Evolutionary conservation across 2,888 invertebrate species (phyloP).

Genomic region (Thysanoteuthis rhombus): DNA sequence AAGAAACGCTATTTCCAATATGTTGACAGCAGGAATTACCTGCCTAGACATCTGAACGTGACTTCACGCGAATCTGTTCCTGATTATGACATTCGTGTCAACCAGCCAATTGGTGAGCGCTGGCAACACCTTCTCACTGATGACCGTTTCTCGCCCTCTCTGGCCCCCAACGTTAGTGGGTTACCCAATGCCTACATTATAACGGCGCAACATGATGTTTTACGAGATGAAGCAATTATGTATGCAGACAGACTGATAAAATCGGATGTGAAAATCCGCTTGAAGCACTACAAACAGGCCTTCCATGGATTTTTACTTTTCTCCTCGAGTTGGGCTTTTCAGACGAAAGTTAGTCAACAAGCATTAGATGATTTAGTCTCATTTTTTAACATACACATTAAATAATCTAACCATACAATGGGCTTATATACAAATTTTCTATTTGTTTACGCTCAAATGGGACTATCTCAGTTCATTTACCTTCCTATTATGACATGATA

Average conservation of each 20-base stretch:
- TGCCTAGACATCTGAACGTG: constrained; percentile 45
- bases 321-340: constrained; percentile 47
- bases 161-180: constrained; percentile 53
- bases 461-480: no score
- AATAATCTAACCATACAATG: no score
- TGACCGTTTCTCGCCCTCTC: constrained; percentile 62
- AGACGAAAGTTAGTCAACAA: constrained; percentile 44
- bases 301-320: constrained; percentile 61
- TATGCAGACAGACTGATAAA: constrained; percentile 62
- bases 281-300: constrained; percentile 53
- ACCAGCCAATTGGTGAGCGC: constrained; percentile 42
- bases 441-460: no score
- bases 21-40: constrained; percentile 43
- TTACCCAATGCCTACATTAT: constrained; percentile 64
- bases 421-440: no score
- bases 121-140: constrained; percentile 44
- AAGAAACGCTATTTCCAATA: constrained; percentile 29
- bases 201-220: constrained; percentile 67
- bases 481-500: no score
- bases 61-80: constrained; percentile 42
- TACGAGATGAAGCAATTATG: constrained; percentile 67
- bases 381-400: not conserved
- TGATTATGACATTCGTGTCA: constrained; percentile 32
- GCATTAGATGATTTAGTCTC: constrained; percentile 47
- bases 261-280: constrained; percentile 54